Conservation (phyloP, 2,888 invertebrate species). For the Meandrusa payeni region DNA sequence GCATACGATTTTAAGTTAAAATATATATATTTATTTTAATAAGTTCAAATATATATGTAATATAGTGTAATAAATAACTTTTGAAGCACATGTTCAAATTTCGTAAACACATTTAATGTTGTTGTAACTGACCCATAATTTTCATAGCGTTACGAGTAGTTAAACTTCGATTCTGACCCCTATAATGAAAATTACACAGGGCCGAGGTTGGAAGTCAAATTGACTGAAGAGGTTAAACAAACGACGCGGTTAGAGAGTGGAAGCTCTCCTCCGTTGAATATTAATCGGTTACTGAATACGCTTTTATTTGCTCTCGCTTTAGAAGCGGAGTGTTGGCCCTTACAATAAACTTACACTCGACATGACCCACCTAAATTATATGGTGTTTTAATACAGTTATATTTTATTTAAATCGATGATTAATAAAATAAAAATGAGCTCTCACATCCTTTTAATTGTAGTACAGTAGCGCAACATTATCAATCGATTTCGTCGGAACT, state of each 20-base stretch:
- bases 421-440: no score
- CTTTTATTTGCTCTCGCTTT: slow-evolving; percentile 70
- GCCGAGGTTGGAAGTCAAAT: slow-evolving; percentile 23
- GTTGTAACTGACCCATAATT: slow-evolving; percentile 4
- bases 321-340: slow-evolving; percentile 17
- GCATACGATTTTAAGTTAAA: no score
- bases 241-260: slow-evolving; percentile 25
- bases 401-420: background rate
- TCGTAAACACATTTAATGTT: no score
- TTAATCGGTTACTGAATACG: slow-evolving; percentile 73
- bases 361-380: slow-evolving; percentile 6
- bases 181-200: slow-evolving; percentile 21
- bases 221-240: slow-evolving; percentile 26
- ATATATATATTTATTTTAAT: no score
- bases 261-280: slow-evolving; percentile 29
- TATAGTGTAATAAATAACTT: no score
- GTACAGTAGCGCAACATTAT: no score
- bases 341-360: slow-evolving; percentile 12
- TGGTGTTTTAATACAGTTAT: slow-evolving; percentile 1
- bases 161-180: slow-evolving; percentile 18
- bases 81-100: no score
- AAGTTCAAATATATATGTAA: no score
- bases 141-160: slow-evolving; percentile 15
- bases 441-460: no score
- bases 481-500: no score